A percentile compares a stretch with the other conserved stretches of the same genome.
Evolutionary conservation across 2,888 invertebrate species (phyloP).

Genomic region (Mesorhabditis sp.): DNA sequence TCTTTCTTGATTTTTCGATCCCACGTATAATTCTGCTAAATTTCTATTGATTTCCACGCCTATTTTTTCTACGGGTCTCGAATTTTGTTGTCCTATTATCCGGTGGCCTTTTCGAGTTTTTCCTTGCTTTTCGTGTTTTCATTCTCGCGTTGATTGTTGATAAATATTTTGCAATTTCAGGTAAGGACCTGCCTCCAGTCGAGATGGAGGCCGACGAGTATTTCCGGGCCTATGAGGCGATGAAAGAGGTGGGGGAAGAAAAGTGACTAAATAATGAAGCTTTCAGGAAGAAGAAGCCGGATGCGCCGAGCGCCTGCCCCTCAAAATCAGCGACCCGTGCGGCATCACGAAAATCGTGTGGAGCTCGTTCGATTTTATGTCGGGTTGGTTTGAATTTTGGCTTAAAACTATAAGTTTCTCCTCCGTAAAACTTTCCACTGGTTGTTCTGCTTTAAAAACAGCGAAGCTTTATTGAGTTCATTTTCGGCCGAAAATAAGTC

Average conservation of each 20-base stretch:
- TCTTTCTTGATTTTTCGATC: background rate
- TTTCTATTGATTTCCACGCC: no score
- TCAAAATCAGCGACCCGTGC: conserved; percentile 31
- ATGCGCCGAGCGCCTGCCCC: conserved; percentile 25
- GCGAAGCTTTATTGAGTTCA: no score
- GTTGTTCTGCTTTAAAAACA: no score
- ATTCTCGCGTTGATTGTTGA: no score
- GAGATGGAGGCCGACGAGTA: conserved; percentile 44
- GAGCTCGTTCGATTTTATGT: conserved; percentile 54
- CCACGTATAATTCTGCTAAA: background rate
- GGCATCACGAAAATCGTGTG: conserved; percentile 50
- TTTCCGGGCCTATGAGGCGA: conserved; percentile 39
- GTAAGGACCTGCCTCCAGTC: background rate
- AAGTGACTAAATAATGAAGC: no score
- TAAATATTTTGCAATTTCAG: background rate
- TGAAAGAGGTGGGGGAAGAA: conserved; percentile 34
- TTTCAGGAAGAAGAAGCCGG: conserved; percentile 24
- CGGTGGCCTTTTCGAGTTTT: no score
- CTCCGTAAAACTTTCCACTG: no score
- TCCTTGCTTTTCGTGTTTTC: no score
- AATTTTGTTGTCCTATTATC: no score
- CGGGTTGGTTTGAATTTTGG: conserved; percentile 26
- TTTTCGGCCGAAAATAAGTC: no score
- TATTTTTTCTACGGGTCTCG: no score
- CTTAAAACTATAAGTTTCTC: background rate